These are phyloP conservation scores for Cheumatopsyche charites DNA, from an alignment of 1,140 invertebrate genomes.

Conservation along the genomic window DNA sequence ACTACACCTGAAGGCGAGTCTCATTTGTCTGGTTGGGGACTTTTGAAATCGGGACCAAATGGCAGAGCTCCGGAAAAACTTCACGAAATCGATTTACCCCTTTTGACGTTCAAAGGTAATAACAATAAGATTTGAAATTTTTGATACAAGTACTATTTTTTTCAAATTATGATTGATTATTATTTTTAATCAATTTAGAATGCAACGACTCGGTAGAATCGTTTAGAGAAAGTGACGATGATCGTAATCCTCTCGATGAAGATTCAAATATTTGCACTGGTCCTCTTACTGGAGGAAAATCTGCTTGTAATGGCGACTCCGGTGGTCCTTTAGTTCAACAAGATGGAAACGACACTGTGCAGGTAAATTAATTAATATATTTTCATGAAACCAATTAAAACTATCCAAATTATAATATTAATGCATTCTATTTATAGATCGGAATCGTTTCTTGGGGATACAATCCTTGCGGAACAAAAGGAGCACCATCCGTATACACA, in stretches of 20 bases:
- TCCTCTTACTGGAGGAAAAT: conserved; percentile 62
- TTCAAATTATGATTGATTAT: too few species aligned
- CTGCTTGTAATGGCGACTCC: conserved; percentile 71
- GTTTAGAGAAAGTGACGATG: conserved; percentile 50
- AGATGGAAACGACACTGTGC: conserved; percentile 40
- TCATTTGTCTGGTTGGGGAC: conserved; percentile 57
- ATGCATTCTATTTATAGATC: conserved; percentile 56
- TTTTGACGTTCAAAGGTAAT: conserved; percentile 55
- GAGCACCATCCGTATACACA: conserved; percentile 74
- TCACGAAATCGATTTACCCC: conserved; percentile 57
- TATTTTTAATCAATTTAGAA: conserved; percentile 50
- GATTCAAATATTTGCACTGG: conserved; percentile 66
- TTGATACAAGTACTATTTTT: neutral
- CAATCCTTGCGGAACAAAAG: conserved; percentile 68
- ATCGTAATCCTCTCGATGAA: conserved; percentile 55
- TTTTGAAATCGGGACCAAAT: conserved; percentile 52
- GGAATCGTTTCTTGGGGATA: conserved; percentile 81
- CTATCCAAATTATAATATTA: neutral
- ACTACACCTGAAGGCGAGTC: conserved; percentile 48
- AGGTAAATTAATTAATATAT: conserved; percentile 23
- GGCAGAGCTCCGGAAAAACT: conserved; percentile 54
- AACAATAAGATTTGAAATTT: too few species aligned
- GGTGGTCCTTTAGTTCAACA: conserved; percentile 67
- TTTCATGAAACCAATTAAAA: too few species aligned
- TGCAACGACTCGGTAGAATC: conserved; percentile 55